Conservation (phyloP, 1,140 invertebrate genomes). For the Lepidotrigona ventralis region DNA sequence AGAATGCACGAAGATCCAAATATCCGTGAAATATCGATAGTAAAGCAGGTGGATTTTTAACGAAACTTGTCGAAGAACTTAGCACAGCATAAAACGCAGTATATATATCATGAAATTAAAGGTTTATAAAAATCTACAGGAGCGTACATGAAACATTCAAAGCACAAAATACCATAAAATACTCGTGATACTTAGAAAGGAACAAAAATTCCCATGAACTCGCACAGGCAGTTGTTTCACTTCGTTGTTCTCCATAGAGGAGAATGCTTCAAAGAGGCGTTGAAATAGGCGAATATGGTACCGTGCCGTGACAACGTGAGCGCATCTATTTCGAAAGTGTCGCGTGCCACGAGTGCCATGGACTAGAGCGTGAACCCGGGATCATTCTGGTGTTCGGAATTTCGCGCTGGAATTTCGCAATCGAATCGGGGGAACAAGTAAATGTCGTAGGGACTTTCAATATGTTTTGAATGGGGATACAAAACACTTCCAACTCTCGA, state of each 20-base stretch:
- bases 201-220: background rate
- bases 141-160: too few relatives aligned
- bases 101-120: too few relatives aligned
- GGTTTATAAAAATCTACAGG: too few relatives aligned
- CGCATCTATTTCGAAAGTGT: slow-evolving; percentile 46
- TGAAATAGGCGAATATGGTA: slow-evolving; percentile 4
- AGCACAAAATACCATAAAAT: too few relatives aligned
- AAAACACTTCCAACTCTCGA: background rate
- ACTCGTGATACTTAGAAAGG: too few relatives aligned
- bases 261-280: background rate
- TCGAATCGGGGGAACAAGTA: background rate
- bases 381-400: slow-evolving; percentile 18
- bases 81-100: too few relatives aligned
- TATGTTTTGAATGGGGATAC: background rate
- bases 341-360: slow-evolving; percentile 22
- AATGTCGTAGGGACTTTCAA: background rate
- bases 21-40: too few relatives aligned
- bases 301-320: background rate
- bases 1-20: too few relatives aligned
- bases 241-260: background rate
- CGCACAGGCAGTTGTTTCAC: background rate
- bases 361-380: background rate
- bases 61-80: too few relatives aligned
- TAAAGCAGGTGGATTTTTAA: too few relatives aligned
- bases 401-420: slow-evolving; percentile 19